Evolutionary conservation across 2,797 vertebrate genomes (phyloP).

Genomic region (Rhadinocentrus ornatus): DNA sequence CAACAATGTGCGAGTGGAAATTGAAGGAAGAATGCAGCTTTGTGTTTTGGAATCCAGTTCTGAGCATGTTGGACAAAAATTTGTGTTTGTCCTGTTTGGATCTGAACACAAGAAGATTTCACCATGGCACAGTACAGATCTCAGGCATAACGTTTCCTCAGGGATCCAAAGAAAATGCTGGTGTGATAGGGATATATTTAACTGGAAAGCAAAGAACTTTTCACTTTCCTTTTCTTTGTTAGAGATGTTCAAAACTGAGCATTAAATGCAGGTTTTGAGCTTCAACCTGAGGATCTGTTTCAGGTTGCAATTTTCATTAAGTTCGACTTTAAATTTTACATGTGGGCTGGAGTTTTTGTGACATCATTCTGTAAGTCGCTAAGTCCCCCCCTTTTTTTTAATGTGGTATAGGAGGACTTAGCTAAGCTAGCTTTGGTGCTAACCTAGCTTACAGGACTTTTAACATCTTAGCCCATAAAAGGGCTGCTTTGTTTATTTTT

Average conservation of each 20-base stretch:
- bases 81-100: constrained; percentile 3
- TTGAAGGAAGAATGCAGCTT: constrained; percentile 10
- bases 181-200: neutral
- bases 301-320: too few relatives aligned
- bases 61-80: constrained; percentile 1
- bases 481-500: too few relatives aligned
- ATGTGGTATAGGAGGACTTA: too few relatives aligned
- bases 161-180: too few relatives aligned
- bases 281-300: too few relatives aligned
- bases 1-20: constrained; percentile 18
- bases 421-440: too few relatives aligned
- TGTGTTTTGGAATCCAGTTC: constrained; percentile 8
- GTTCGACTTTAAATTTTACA: too few relatives aligned
- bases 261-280: neutral
- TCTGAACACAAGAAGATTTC: neutral
- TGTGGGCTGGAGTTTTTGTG: too few relatives aligned
- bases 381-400: too few relatives aligned
- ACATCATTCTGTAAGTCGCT: too few relatives aligned
- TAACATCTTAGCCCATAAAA: too few relatives aligned
- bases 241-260: neutral
- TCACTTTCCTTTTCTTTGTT: neutral
- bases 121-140: neutral
- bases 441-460: too few relatives aligned
- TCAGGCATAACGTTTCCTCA: neutral
- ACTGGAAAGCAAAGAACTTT: neutral